Evolutionary conservation across 2,888 invertebrate genomes (phyloP), one percentile per base, ranked within the genome.

Genomic region (Cataglyphis cursor): DNA sequence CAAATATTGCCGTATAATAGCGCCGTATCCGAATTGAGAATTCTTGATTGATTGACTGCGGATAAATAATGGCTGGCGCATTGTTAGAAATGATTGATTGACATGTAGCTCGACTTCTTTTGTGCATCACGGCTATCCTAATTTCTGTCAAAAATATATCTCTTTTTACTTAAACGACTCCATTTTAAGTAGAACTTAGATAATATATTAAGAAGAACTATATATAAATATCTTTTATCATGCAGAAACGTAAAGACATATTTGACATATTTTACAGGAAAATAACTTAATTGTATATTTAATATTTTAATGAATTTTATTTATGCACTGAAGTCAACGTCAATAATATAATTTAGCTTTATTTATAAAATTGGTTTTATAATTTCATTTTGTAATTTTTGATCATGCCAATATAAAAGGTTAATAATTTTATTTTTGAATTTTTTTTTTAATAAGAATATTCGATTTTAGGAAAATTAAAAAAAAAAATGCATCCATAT

Each of bases 1-100:
- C 41, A 28, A 68, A n/a, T 2, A 1, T 35, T 35, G 31, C 6
- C 31, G 31, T 31, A 31, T 31, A 31, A 31, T 31, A 31, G 31
- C n/a, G n/a, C 12, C 12, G 35, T 51, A 62, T 21, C 35, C 31
- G 15, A 78, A 68, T 57, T 51, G 57, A 51, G n/a, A 51, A n/a
- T 59, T 24, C 35, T 66, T 54, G 68, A 76, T 68, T 31, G 73
- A 78, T 4, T 70, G 44, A 21, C 41, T 44, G 73, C 18, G 44
- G 21, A 78, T 78, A 78, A 78, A 78, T 78, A 78, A 78, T 78
- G 44, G 6, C 38, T 41, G 18, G 35, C 44, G 31, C 44, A 15
- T 59, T 78, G 18, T 72, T 44, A 31, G 12, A 24, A 72, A 4
- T 59, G 78, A 78, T 78, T 35, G 73, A 78, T 59, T 48, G 59